Evolutionary conservation across 2,113 vertebrate genomes (phyloP).

Genomic region (Microcebus griseorufus): DNA sequence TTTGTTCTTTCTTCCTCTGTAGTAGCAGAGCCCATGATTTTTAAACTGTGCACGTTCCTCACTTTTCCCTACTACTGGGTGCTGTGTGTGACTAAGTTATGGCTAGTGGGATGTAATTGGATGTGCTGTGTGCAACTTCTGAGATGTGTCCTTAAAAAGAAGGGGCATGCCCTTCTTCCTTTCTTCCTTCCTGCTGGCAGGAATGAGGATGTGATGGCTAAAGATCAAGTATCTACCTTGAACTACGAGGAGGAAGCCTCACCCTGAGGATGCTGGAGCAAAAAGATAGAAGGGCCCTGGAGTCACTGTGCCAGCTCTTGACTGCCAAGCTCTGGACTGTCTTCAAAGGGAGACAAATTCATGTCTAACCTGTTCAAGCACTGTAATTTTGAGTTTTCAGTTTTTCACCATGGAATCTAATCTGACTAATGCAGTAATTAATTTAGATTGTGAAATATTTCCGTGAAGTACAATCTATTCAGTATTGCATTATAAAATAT

Average conservation of each 20-base stretch:
- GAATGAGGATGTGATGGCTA: neutral
- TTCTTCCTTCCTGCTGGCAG: neutral
- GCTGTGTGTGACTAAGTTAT: neutral
- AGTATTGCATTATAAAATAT: neutral
- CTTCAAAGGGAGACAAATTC: neutral
- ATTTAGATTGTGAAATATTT: conserved; percentile 2
- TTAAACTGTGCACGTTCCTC: neutral
- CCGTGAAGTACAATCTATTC: neutral
- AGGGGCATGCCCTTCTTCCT: neutral
- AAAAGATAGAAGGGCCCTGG: neutral
- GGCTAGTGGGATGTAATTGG: neutral
- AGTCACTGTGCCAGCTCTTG: neutral
- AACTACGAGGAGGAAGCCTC: neutral
- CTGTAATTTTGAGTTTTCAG: neutral
- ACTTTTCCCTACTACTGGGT: neutral
- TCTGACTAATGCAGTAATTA: neutral
- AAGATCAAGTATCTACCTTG: too few species aligned
- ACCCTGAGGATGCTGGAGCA: neutral
- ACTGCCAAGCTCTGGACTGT: neutral
- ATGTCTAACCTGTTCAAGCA: neutral
- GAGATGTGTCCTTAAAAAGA: neutral
- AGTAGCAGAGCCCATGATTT: neutral
- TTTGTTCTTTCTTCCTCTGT: neutral
- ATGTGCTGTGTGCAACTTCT: neutral
- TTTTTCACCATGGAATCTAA: neutral